phyloP scores from a whole-genome alignment of 2,113 vertebrate genomes.

The Rhipidura dahli region DNA sequence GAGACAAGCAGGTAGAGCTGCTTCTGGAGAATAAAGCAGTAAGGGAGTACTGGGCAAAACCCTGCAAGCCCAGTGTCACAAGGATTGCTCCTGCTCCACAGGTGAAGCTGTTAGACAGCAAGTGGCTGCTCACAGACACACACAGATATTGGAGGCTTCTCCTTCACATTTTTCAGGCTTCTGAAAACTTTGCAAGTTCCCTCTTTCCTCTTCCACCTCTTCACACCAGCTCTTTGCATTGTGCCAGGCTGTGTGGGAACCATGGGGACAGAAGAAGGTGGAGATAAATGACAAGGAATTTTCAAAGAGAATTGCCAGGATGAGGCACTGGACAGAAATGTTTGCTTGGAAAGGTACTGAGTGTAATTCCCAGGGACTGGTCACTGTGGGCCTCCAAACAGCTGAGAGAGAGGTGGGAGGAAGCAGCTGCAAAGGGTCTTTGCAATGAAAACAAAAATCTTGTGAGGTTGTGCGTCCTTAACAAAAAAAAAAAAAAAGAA shows the following conservation, averaged over 20 bases:
- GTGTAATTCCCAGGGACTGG: neutral
- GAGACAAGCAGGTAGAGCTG: neutral
- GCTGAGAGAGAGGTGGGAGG: neutral
- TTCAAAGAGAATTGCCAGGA: neutral
- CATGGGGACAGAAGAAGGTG: fast-evolving
- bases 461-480: neutral
- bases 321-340: neutral
- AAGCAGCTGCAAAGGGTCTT: neutral
- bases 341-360: neutral
- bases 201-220: neutral
- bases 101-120: neutral
- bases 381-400: neutral
- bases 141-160: neutral
- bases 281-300: neutral
- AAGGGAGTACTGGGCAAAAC: neutral
- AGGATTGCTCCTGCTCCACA: neutral
- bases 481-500: too few species aligned
- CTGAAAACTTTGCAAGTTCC: neutral
- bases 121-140: neutral
- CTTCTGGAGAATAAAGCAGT: neutral
- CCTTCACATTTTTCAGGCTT: neutral
- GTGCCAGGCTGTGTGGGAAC: neutral
- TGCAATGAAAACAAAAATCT: neutral
- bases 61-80: neutral
- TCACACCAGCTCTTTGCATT: neutral